Percentiles rank a stretch among this genome's conserved stretches.
Conservation (phyloP, 2,888 invertebrate genomes). For the Diplazon laetatorius region DNA sequence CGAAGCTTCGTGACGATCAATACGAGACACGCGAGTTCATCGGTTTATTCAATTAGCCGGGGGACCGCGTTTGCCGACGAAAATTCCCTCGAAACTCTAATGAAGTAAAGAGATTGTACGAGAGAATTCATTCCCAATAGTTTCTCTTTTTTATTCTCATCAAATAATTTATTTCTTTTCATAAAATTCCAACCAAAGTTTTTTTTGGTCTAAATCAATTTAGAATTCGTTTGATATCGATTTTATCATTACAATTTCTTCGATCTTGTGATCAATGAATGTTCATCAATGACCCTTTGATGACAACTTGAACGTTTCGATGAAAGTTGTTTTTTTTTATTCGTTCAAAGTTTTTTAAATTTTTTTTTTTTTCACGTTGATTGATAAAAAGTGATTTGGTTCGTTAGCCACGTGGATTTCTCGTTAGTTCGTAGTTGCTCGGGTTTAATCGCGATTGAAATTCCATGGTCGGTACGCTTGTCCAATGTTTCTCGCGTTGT, state of each 20-base stretch:
- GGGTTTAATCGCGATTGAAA: conserved; percentile 24
- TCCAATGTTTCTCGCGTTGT: neutral
- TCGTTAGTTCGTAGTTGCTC: conserved; percentile 30
- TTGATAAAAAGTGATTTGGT: conserved; percentile 9
- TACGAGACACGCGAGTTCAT: conserved; percentile 60
- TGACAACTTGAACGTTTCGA: too few species aligned
- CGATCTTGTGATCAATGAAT: too few species aligned
- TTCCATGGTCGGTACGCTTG: conserved; percentile 26
- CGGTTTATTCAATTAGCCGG: conserved; percentile 67
- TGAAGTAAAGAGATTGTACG: too few species aligned
- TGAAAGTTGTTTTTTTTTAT: neutral
- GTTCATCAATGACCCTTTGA: too few species aligned
- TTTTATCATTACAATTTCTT: neutral
- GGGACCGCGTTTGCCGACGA: conserved; percentile 5
- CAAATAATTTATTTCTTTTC: too few species aligned
- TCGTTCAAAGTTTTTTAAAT: neutral
- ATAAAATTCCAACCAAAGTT: too few species aligned
- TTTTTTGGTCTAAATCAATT: too few species aligned
- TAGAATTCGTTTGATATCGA: neutral
- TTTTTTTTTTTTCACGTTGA: too few species aligned
- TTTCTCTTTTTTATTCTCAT: neutral
- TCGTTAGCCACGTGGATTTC: conserved; percentile 32
- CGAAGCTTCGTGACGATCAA: too few species aligned
- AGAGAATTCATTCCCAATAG: neutral
- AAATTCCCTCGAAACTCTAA: conserved; percentile 21